Evolutionary conservation across 2,888 invertebrate species (phyloP).

Genomic region (Sinelater perroti): DNA sequence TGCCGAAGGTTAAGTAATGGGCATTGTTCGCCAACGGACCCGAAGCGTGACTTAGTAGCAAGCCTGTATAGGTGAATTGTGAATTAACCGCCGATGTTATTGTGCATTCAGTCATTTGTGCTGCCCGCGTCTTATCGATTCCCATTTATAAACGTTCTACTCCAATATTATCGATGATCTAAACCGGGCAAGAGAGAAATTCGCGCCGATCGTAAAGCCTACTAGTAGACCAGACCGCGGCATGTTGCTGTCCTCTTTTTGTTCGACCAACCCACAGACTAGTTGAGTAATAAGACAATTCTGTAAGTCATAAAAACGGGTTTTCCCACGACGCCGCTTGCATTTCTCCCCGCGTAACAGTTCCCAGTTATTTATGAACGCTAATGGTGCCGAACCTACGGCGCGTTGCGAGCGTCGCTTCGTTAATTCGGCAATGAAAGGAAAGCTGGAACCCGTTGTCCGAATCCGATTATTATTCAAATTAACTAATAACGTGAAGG

Average conservation of each 20-base stretch:
- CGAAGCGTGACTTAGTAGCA: too few relatives aligned
- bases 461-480: conserved; percentile 6
- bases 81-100: not conserved
- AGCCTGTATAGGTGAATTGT: conserved; percentile 5
- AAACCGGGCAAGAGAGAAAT: not conserved
- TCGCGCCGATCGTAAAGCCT: conserved; percentile 1
- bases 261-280: conserved; percentile 15
- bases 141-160: conserved; percentile 3
- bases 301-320: conserved; percentile 17
- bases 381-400: not conserved
- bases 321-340: conserved; percentile 18
- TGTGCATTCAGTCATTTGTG: conserved; percentile 2
- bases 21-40: too few relatives aligned
- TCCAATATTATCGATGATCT: conserved; percentile 11
- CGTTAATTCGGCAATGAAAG: not conserved
- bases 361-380: conserved; percentile 24
- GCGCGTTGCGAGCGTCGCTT: not conserved
- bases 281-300: conserved; percentile 20
- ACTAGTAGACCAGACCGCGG: not conserved
- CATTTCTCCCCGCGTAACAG: conserved; percentile 22
- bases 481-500: conserved; percentile 27
- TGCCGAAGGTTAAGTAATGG: too few relatives aligned
- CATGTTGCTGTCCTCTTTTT: conserved; percentile 20
- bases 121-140: conserved; percentile 5
- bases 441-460: conserved; percentile 1